Base-by-base conservation (phyloP, 2,797 vertebrate genomes). In the Pipistrellus pipistrellus region DNA sequence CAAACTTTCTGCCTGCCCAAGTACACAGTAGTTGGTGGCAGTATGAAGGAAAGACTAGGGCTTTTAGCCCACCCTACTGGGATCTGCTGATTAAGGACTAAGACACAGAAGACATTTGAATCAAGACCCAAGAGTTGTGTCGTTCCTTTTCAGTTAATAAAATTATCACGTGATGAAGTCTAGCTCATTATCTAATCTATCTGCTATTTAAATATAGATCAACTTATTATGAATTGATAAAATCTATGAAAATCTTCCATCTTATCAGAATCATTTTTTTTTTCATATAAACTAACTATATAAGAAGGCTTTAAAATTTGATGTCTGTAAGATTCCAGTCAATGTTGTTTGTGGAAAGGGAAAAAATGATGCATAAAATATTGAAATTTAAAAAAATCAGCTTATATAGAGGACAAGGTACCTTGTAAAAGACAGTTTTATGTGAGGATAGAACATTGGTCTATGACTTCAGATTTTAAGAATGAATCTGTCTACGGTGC, bases 211-310 rank as follows among this genome's bases (percentile, higher is more conserved):
- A 78, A 92, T 85, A 55, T 72, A 90, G 80, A 75, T 38, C 20
- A 59, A 23, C n/a, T 85, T 84, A 81, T 89, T 82, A 86, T 17
- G n/a, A 89, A 84, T 94, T 86, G 23, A 59, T 85, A 78, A 92
- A 94, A 83, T 71, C 15, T 35, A 55, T 55, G 27, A 87, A 90
- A 89, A 87, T 32, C 35, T 66, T 59, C 44, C 25, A 73, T 62
- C 80, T 80, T 93, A 32, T 12, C 44, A 90, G n/a, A 25, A 59
- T 90, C 11, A 32, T 87, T 87, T 44, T 11, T 83, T 88, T 88
- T 90, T 87, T 21, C 20, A 82, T 18, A 78, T 57, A 76, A 80
- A 76, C 88, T 59, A 85, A 57, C 82, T 90, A 51, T 71, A 51
- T 57, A 88, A 30, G 20, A 48, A 77, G 21, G 17, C 72, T 55